Evolutionary conservation across 2,888 invertebrate genomes (phyloP), one percentile per base, ranked within the genome.

Genomic region (Tiliacea aurago): DNA sequence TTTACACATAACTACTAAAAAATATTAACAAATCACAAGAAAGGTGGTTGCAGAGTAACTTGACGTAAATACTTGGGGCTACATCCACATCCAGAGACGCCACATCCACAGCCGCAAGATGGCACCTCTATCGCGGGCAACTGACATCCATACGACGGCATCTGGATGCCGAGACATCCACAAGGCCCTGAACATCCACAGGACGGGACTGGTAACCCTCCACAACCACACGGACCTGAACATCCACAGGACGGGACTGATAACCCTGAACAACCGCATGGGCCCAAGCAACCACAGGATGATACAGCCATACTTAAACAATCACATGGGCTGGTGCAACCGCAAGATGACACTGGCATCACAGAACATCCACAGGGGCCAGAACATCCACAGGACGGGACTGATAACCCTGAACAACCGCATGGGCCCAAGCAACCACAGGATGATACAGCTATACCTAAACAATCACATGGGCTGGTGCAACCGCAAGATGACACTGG

Each of bases 1-100:
- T 76, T 74, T 63, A 70, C 61, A 68, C 45, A 45, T n/a, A 43
- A 51, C 23, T n/a, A 37, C 37, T 28, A 2, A 47, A 63, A 9
- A 55, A 56, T 47, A 63, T 45, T 20, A 70, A 61, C 10, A 58
- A 45, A 43, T 73, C 81, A 94, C 89, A 94, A 87, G 84, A 90
- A 94, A 0, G 94, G 94, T 0, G 94, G 94, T 43, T 90, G 93
- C 10, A 94, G 77, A n/a, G 90, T 89, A 0, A 93, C 87, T 80
- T 94, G 92, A 13, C 94, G 87, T 56, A 94, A 86, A 84, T 92
- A 93, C 43, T 77, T 71, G 0, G 79, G 56, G 56, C 51, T 70
- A 28, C 81, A 81, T 9, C 75, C 83, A 55, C 81, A 81, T 0
- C 64, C 72, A 1, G 74, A 11, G 0, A 41, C 11, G 0, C 67